Evolutionary conservation across 2,113 vertebrate genomes (phyloP).

Genomic region (Jacana jacana): DNA sequence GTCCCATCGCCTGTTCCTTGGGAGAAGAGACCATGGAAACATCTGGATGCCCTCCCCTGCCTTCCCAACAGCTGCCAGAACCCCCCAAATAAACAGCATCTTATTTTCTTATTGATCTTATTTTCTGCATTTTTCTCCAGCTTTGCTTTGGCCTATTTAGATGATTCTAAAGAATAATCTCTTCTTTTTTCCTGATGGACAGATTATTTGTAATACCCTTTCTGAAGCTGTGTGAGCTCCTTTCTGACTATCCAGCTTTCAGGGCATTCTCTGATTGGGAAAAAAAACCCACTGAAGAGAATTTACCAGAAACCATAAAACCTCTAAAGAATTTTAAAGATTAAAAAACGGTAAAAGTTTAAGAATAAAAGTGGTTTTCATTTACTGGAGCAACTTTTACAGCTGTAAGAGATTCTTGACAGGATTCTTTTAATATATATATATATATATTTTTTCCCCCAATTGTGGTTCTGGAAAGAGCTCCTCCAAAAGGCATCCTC

Average conservation of each 20-base stretch:
- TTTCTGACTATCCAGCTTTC: not conserved
- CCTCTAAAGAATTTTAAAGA: not conserved
- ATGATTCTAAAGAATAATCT: not conserved
- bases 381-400: not conserved
- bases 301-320: not conserved
- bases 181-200: not conserved
- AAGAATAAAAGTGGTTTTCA: not conserved
- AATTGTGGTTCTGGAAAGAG: not conserved
- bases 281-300: not conserved
- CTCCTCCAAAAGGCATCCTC: not conserved
- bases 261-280: not conserved
- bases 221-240: not conserved
- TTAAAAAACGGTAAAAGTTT: not conserved
- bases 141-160: not conserved
- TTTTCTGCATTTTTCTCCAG: no score
- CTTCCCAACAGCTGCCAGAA: not conserved
- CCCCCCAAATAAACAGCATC: not conserved
- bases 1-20: not conserved
- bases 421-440: not conserved
- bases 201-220: not conserved
- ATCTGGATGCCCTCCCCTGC: not conserved
- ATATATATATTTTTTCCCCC: not conserved
- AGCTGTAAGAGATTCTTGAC: not conserved
- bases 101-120: no score
- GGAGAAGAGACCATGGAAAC: not conserved